Percentiles rank a stretch among this genome's conserved stretches.
Conservation (phyloP, 2,888 invertebrate species). For the Timandra comae region DNA sequence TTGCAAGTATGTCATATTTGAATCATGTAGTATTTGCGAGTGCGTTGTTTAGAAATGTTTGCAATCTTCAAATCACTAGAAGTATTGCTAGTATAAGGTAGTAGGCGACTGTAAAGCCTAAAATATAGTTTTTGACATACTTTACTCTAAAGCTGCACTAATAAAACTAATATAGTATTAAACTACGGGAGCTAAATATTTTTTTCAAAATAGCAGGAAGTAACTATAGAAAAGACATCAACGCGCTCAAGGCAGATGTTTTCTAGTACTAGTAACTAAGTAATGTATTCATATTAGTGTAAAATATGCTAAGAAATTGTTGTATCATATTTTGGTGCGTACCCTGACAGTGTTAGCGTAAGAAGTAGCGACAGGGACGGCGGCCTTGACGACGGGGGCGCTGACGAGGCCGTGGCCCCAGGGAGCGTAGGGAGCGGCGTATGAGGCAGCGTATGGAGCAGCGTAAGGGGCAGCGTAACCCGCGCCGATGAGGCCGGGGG, state of each 20-base stretch:
- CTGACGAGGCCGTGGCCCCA: slow-evolving; percentile 55
- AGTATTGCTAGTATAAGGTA: too few relatives aligned
- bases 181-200: not conserved
- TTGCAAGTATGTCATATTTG: too few relatives aligned
- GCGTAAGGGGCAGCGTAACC: slow-evolving; percentile 35
- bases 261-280: too few relatives aligned
- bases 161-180: too few relatives aligned
- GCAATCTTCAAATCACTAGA: too few relatives aligned
- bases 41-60: too few relatives aligned
- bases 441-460: slow-evolving; percentile 37
- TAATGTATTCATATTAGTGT: not conserved
- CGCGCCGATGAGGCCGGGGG: slow-evolving; percentile 62
- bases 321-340: slow-evolving; percentile 27
- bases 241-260: slow-evolving; percentile 16
- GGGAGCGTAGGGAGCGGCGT: slow-evolving; percentile 42
- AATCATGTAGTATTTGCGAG: too few relatives aligned
- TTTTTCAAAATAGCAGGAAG: slow-evolving; percentile 1
- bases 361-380: slow-evolving; percentile 78
- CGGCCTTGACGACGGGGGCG: slow-evolving; percentile 65
- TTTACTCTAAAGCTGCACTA: too few relatives aligned
- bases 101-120: too few relatives aligned
- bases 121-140: too few relatives aligned
- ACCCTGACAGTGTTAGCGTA: slow-evolving; percentile 81
- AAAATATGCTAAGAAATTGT: not conserved
- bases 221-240: slow-evolving; percentile 22